These are phyloP conservation scores for Columba janthina DNA, from an alignment of 2,113 vertebrate genomes.

Conservation along the genomic window DNA sequence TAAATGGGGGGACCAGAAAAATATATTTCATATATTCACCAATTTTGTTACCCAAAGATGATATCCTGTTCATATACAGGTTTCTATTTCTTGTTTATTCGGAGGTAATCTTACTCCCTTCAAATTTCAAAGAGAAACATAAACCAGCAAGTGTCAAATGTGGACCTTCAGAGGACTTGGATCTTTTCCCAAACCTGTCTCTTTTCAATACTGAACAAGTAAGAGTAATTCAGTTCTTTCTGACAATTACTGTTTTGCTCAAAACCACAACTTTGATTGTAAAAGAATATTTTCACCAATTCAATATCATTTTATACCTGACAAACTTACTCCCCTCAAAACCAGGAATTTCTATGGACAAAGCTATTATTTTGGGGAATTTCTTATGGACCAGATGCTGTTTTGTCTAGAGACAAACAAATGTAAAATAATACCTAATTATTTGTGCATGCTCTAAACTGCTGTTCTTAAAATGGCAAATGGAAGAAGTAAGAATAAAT, in stretches of 20 bases:
- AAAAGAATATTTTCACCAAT: background rate
- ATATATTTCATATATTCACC: background rate
- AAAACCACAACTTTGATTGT: background rate
- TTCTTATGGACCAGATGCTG: background rate
- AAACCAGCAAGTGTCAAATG: background rate
- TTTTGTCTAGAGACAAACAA: background rate
- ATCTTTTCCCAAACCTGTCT: background rate
- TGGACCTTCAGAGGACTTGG: background rate
- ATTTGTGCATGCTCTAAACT: background rate
- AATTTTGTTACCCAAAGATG: background rate
- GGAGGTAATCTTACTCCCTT: background rate
- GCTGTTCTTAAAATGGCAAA: slow-evolving; percentile 1
- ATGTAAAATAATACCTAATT: background rate
- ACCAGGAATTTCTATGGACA: background rate
- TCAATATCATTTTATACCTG: background rate
- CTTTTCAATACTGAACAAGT: background rate
- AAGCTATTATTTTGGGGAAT: background rate
- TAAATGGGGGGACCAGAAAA: background rate
- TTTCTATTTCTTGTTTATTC: background rate
- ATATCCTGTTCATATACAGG: background rate
- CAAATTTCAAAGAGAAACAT: background rate
- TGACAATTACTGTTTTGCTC: background rate
- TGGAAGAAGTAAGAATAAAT: background rate
- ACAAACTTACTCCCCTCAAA: background rate
- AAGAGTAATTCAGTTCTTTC: background rate